Evolutionary conservation across 1,140 invertebrate species (phyloP).

Genomic region (Philopotamus ludificatus): DNA sequence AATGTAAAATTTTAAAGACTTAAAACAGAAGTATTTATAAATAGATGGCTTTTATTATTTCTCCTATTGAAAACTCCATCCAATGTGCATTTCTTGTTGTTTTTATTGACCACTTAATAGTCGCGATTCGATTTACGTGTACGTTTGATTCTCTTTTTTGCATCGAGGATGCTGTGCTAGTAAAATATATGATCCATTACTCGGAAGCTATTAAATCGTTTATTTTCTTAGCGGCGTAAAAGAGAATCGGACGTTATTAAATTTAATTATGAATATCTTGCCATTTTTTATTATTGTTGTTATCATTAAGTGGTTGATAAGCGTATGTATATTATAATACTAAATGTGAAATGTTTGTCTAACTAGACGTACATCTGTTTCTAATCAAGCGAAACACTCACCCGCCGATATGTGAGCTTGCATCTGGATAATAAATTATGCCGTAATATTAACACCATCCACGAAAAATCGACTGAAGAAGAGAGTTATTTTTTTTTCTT

Average conservation of each 20-base stretch:
- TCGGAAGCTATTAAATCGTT: neutral
- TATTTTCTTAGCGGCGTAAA: no score
- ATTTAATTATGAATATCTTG: no score
- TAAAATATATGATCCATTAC: neutral
- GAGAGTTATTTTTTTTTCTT: no score
- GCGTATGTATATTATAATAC: neutral
- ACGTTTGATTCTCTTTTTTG: no score
- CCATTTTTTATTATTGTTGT: no score
- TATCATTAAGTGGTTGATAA: neutral
- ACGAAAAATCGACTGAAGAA: no score
- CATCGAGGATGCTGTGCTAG: no score
- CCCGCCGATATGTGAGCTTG: neutral
- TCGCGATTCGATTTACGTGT: no score
- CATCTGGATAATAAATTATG: neutral
- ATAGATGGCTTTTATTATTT: slow-evolving; percentile 12
- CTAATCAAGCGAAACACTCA: slow-evolving; percentile 14
- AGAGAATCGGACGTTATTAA: no score
- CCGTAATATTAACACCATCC: no score
- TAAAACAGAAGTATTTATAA: slow-evolving; percentile 25
- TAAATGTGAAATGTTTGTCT: slow-evolving; percentile 21
- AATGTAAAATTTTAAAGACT: slow-evolving; percentile 12
- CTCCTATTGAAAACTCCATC: slow-evolving; percentile 3
- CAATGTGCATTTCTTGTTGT: neutral
- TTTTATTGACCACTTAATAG: neutral
- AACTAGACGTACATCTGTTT: slow-evolving; percentile 7